phyloP scores from a whole-genome alignment of 2,888 invertebrate genomes.

The Nowickia ferox region DNA sequence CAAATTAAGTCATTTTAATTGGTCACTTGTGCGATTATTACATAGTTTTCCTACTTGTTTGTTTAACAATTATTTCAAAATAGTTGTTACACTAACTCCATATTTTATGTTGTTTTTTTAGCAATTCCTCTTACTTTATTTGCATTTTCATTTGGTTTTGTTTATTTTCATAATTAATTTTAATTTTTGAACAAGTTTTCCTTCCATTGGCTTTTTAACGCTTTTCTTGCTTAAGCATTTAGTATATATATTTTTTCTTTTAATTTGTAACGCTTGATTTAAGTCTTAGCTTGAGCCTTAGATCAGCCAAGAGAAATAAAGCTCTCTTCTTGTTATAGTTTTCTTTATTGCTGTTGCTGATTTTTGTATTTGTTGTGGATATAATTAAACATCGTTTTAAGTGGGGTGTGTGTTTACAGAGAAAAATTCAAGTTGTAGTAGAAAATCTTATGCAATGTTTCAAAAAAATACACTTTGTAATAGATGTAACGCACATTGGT shows the following conservation, averaged over 20 bases:
- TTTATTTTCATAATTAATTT: conserved; percentile 58
- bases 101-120: neutral
- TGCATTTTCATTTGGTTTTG: conserved; percentile 43
- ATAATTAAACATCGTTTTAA: conserved; percentile 5
- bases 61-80: conserved; percentile 40
- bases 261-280: conserved; percentile 66
- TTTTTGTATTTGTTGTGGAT: conserved; percentile 5
- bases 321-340: conserved; percentile 24
- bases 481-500: no score
- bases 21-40: neutral
- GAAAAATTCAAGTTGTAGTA: no score
- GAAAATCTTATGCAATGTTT: no score
- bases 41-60: neutral
- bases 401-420: neutral
- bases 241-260: neutral
- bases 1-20: neutral
- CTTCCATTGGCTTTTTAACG: conserved; percentile 18
- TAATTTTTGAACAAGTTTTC: conserved; percentile 25
- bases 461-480: no score
- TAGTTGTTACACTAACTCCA: conserved; percentile 25
- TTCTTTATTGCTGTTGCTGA: conserved; percentile 3
- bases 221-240: conserved; percentile 42
- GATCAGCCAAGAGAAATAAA: conserved; percentile 17
- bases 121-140: conserved; percentile 40
- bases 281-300: conserved; percentile 54